Evolutionary conservation across 2,888 invertebrate species (phyloP).

Genomic region (Metacarcinus magister): DNA sequence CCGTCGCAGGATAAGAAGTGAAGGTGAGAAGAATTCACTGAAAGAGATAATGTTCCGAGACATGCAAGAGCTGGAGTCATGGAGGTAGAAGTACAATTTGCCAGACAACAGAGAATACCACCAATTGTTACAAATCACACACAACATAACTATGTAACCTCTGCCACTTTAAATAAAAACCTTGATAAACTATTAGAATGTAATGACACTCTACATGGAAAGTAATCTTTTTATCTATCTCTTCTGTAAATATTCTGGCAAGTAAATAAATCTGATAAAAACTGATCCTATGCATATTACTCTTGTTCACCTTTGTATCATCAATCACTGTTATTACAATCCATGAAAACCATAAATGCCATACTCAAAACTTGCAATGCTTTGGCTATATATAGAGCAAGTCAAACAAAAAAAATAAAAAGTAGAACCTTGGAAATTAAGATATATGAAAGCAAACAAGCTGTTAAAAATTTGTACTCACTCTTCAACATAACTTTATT

Average conservation of each 20-base stretch:
- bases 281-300: slow-evolving; percentile 15
- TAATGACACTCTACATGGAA: neutral
- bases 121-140: neutral
- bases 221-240: neutral
- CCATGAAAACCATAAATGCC: slow-evolving; percentile 1
- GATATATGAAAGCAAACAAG: slow-evolving; percentile 5
- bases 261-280: neutral
- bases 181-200: neutral
- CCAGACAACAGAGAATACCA: slow-evolving; percentile 17
- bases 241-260: neutral
- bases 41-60: neutral
- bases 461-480: neutral
- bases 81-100: neutral
- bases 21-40: neutral
- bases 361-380: slow-evolving; percentile 9
- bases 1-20: slow-evolving; percentile 18
- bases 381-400: neutral
- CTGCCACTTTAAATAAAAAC: neutral
- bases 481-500: neutral
- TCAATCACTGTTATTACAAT: slow-evolving; percentile 18
- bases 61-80: slow-evolving; percentile 21
- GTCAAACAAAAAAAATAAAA: neutral
- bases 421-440: neutral
- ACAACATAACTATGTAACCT: neutral
- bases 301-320: neutral